Base-by-base conservation (phyloP, 1,140 invertebrate species). In the Drosophila sechellia region DNA sequence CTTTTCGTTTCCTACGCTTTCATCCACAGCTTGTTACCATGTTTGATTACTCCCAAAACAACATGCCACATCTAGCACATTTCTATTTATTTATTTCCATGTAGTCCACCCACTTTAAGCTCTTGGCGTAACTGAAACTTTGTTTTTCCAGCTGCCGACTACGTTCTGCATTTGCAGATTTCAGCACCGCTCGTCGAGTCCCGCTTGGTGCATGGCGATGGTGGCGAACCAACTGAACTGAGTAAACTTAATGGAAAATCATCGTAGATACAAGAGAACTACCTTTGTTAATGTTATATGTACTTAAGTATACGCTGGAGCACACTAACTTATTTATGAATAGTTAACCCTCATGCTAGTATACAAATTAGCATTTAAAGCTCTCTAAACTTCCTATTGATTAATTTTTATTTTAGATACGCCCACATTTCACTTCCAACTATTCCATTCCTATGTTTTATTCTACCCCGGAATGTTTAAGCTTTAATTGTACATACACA, bases 91-190 rank as follows among this genome's bases (percentile, higher is more conserved):
- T 22, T 22, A 56, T 54, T 20, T 39, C 20, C 22, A 59, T 37
- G 8, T 34, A 53, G n/a, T 55, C n/a, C 3, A 2, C 8, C 37
- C 0, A 35, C 11, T 25, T 22, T 31, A 1, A 22, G 11, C 3
- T 55, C 20, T 25, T 20, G 37, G 11, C 39, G 3, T 55, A 46
- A 42, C 5, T 22, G 4, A n/a, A 27, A 13, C 20, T 31, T 17
- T 34, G 31, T 58, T 52, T 11, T 90, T 83, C 4, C 48, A 91
- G 89, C 63, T 17, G 64, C 75, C 4, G 80, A 90, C 15, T 91
- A 81, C 40, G 83, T 79, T 55, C 63, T 81, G 13, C 78, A 90
- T 20, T 70, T 90, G 52, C 89, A 90, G 50, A 73, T 90, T 8
- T 61, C 80, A 27, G 46, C 73, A 3, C 89, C 89, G 6, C 54